These are phyloP conservation scores for Lymantria monacha DNA, from an alignment of 2,888 invertebrate species.

Conservation along the genomic window DNA sequence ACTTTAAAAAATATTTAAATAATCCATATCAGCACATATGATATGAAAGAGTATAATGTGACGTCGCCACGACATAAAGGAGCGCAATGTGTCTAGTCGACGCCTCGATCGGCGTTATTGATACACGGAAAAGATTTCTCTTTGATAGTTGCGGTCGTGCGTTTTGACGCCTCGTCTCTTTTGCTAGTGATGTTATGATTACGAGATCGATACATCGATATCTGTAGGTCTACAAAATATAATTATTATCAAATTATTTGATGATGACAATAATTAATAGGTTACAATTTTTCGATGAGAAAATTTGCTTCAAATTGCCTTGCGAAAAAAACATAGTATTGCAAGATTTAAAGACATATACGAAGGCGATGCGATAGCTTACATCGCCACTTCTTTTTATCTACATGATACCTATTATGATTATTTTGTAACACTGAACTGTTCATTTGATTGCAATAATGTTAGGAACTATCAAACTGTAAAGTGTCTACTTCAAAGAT, in stretches of 20 bases:
- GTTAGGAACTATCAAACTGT: no score
- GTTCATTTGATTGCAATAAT: no score
- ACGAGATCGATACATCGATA: neutral
- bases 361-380: no score
- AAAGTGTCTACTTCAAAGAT: no score
- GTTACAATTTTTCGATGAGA: neutral
- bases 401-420: no score
- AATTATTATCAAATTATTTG: neutral
- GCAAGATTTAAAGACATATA: no score
- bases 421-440: no score
- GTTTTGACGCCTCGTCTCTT: conserved; percentile 69
- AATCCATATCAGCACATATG: conserved; percentile 5
- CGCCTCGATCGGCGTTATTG: conserved; percentile 69
- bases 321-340: no score
- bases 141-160: conserved; percentile 80
- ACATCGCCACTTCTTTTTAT: no score
- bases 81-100: conserved; percentile 66
- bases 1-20: neutral
- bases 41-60: conserved; percentile 26
- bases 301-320: neutral
- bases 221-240: neutral
- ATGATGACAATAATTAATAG: neutral
- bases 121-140: conserved; percentile 83
- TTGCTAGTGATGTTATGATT: conserved; percentile 14
- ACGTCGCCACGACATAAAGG: conserved; percentile 52